Base-by-base conservation (phyloP, 2,888 invertebrate genomes). In the Campopleginae sp. region DNA sequence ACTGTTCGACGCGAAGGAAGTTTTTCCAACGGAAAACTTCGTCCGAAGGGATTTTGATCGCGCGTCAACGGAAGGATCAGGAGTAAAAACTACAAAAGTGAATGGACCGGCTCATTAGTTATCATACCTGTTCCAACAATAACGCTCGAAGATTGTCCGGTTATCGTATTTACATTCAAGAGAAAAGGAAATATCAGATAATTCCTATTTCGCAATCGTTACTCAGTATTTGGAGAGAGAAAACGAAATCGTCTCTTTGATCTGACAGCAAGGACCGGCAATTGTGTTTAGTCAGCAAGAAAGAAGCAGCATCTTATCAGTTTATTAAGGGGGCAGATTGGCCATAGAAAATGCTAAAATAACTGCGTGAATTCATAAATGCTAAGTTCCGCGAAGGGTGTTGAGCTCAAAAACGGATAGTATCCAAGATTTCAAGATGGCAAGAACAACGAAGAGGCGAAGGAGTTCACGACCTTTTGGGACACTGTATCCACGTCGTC, bases 381-480 rank as follows among this genome's bases (percentile, higher is more conserved):
- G 23, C 38, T 33, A n/a, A 80, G 27, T 51, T 68, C 14, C 27
- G 10, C 0, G 19, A 33, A 51, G 48, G 12, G 61, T 58, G 44
- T 33, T 14, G 38, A 19, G 46, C 48, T 38, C 44, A 46, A 17
- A 31, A 70, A 46, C 31, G 70, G 46, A 54, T 46, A 61, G 61
- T 70, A 78, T 79, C 42, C 8, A 54, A 12, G 54, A 79, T 72
- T 51, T 38, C 19, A 65, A 33, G 75, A 79, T 68, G 42, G 38
- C 19, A 46, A 74, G 42, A 66, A 79, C 23, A 51, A 80, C 63
- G 61, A 65, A 51, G 44, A 71, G 51, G 68, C 51, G 54, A 42
- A 44, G 46, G 78, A 58, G 68, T 68, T 85, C 81, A 78, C 78
- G 78, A 78, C 33, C 77, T 68, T 74, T 74, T 63, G 42, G 70